Evolutionary conservation across 2,797 vertebrate genomes (phyloP), one percentile per base, ranked within the genome.

Genomic region (Morus bassanus): DNA sequence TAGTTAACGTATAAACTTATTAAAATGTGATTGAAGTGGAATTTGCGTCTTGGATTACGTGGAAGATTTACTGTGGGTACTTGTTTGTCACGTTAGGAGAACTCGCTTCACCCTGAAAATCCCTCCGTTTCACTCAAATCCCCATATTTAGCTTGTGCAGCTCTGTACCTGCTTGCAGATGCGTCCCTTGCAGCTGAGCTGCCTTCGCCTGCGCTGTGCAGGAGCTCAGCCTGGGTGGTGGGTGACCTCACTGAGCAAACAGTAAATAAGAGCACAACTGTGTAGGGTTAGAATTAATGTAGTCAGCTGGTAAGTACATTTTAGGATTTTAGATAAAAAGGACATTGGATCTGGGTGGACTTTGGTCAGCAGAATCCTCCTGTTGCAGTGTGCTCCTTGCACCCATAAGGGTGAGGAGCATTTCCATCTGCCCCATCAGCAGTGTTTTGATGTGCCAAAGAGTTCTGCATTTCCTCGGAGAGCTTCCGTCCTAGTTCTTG

Each of bases 51-150:
- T 73, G 64, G 57, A 7, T 91, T 68, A 25, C 53, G 79, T 41
- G 18, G n/a, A 48, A 51, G 57, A 46, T 93, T 65, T 70, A 14
- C 65, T 39, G 22, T 17, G 56, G 51, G 69, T 56, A 2, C 60
- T 87, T 35, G 21, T 35, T 19, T 60, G 84, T 78, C 18, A 4
- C 5, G 0, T 22, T 18, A 27, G 57, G 81, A 76, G 64, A 67
- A 18, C 31, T 74, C 5, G 6, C 59, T 65, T 78, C 43, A 13
- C 51, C 22, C 70, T n/a, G 53, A 39, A 59, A 64, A 68, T 43
- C 37, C 33, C 39, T 1, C 0, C 0, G 1, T 54, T 70, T 65
- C 35, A 3, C 46, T 7, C 5, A 25, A 64, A 28, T 72, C 41
- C 33, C 39, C 2, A 1, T 8, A 2, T 53, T 39, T 31, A 10